Conservation (phyloP, 2,113 vertebrate species). For the Eulemur rufifrons region DNA sequence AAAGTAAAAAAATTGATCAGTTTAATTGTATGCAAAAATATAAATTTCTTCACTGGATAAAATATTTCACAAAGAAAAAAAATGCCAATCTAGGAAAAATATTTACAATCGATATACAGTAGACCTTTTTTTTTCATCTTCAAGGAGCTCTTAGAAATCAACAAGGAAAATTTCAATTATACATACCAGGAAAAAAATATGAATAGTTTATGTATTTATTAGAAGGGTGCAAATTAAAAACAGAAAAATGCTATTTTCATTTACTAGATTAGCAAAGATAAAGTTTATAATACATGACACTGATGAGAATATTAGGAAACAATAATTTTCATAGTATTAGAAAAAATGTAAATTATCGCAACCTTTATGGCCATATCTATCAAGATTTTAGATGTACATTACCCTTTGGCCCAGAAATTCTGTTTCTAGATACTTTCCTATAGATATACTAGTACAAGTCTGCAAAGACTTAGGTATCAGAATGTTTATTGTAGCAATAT, state of each 20-base stretch:
- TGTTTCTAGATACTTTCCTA: neutral
- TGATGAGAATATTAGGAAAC: neutral
- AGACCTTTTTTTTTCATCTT: neutral
- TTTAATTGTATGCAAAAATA: neutral
- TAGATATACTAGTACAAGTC: neutral
- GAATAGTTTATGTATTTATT: neutral
- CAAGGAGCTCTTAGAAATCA: neutral
- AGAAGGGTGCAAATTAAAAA: neutral
- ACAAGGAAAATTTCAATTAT: neutral
- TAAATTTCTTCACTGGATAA: neutral
- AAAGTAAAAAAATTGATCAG: neutral
- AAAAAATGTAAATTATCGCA: constrained; percentile 1
- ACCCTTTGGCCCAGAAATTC: neutral
- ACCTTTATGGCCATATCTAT: neutral
- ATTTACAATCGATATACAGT: neutral
- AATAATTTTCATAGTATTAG: neutral
- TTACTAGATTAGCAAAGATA: neutral
- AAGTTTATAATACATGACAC: neutral
- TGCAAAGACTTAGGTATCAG: neutral
- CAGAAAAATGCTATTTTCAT: neutral
- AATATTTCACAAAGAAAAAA: neutral
- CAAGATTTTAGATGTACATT: neutral
- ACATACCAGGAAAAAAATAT: neutral
- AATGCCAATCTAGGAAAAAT: neutral
- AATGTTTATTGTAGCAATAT: neutral